These are phyloP conservation scores for Emydocephalus ijimae DNA, from an alignment of 2,113 vertebrate genomes.

Conservation along the genomic window DNA sequence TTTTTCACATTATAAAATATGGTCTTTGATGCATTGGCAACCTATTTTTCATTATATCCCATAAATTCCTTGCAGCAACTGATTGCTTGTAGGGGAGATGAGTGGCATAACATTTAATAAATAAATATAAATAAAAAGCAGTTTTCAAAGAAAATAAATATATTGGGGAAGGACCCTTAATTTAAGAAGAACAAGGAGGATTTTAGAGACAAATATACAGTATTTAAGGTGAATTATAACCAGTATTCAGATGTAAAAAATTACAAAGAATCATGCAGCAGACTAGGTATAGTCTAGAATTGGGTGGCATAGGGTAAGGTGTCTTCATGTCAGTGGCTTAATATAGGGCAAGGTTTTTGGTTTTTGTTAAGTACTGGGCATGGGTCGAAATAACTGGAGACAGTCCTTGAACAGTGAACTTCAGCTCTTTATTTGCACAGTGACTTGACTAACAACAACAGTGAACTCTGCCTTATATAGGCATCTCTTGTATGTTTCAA, in stretches of 20 bases:
- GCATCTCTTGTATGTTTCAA: no score
- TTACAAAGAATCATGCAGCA: slow-evolving; percentile 44
- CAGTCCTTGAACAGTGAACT: no score
- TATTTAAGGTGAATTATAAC: slow-evolving; percentile 43
- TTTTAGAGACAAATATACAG: neutral
- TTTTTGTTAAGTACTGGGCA: no score
- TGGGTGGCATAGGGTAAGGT: no score
- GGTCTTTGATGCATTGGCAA: slow-evolving; percentile 50
- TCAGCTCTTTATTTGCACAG: no score
- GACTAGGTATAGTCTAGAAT: slow-evolving; percentile 34
- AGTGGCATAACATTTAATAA: no score
- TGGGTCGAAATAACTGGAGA: no score
- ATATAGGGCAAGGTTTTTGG: no score
- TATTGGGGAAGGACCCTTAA: neutral
- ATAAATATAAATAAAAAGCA: neutral
- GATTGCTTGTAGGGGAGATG: neutral
- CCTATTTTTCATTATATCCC: slow-evolving; percentile 35
- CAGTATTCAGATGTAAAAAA: slow-evolving; percentile 47
- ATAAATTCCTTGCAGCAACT: neutral
- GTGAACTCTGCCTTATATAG: no score
- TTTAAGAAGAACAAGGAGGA: neutral
- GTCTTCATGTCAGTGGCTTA: no score
- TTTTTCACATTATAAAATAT: slow-evolving; percentile 28
- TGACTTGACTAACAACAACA: no score
- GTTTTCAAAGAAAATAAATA: neutral